These are phyloP conservation scores for Desmodus rotundus DNA, from an alignment of 2,113 vertebrate species.

Conservation along the genomic window DNA sequence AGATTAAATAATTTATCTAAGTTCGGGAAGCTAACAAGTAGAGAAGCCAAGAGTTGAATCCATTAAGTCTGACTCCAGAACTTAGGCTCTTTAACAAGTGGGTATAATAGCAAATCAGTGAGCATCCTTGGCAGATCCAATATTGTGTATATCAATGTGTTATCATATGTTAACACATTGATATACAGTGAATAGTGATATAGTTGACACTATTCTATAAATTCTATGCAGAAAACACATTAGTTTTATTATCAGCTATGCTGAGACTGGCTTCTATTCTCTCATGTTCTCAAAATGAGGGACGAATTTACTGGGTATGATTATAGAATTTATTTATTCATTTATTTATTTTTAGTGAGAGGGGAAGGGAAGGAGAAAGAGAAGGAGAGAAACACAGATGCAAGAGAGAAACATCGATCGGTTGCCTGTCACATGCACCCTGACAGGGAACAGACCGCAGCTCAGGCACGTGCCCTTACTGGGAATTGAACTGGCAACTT, in stretches of 20 bases:
- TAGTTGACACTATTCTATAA: not conserved
- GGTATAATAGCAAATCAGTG: not conserved
- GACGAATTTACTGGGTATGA: not conserved
- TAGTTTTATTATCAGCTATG: not conserved
- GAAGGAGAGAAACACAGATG: too few relatives aligned
- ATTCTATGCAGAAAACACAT: not conserved
- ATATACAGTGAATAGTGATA: too few relatives aligned
- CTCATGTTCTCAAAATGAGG: slow-evolving; percentile 23
- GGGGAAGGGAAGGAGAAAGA: too few relatives aligned
- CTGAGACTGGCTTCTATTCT: not conserved
- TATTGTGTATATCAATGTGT: not conserved
- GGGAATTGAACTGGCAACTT: too few relatives aligned
- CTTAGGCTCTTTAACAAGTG: not conserved
- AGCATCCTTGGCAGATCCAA: not conserved
- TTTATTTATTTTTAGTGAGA: too few relatives aligned
- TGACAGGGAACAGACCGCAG: too few relatives aligned
- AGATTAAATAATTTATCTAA: not conserved
- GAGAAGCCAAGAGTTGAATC: not conserved
- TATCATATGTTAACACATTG: too few relatives aligned
- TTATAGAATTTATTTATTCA: not conserved
- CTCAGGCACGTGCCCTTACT: too few relatives aligned
- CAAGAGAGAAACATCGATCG: too few relatives aligned
- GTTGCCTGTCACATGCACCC: too few relatives aligned
- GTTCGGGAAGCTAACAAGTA: not conserved
- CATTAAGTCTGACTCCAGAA: not conserved